Conservation (phyloP, 2,797 vertebrate genomes). For the Cyprinodon diabolis region DNA sequence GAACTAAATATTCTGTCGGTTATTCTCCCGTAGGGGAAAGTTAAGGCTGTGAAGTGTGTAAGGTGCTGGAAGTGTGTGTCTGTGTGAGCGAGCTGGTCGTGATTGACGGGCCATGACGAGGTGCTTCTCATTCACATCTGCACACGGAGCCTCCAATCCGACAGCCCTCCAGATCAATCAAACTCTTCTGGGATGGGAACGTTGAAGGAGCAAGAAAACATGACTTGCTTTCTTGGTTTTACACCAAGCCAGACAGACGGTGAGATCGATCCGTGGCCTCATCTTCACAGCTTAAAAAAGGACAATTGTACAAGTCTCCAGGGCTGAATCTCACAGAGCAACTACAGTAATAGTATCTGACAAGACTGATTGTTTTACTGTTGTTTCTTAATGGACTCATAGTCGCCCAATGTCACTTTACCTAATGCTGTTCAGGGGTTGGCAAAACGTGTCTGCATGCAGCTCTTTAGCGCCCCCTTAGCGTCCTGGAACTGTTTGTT, state of each 20-base stretch:
- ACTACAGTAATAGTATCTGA: background rate
- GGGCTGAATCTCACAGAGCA: conserved; percentile 40
- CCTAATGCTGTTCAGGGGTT: background rate
- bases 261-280: conserved; percentile 38
- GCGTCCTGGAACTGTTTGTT: too few species aligned
- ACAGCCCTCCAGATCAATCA: conserved; percentile 70
- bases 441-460: too few species aligned
- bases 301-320: conserved; percentile 27
- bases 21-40: conserved; percentile 64
- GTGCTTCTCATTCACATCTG: conserved; percentile 65
- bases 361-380: background rate
- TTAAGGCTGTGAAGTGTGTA: conserved; percentile 71
- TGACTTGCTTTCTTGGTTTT: conserved; percentile 67
- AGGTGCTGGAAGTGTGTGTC: conserved; percentile 58
- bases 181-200: conserved; percentile 69
- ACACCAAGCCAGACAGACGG: conserved; percentile 53
- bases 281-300: conserved; percentile 35
- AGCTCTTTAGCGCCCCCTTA: too few species aligned
- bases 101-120: conserved; percentile 73
- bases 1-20: conserved; percentile 73
- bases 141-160: conserved; percentile 57
- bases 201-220: conserved; percentile 68
- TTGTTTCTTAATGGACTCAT: background rate
- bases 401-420: background rate
- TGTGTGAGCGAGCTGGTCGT: conserved; percentile 33